Evolutionary conservation across 2,888 invertebrate genomes (phyloP).

Genomic region (Phaedon cochleariae): DNA sequence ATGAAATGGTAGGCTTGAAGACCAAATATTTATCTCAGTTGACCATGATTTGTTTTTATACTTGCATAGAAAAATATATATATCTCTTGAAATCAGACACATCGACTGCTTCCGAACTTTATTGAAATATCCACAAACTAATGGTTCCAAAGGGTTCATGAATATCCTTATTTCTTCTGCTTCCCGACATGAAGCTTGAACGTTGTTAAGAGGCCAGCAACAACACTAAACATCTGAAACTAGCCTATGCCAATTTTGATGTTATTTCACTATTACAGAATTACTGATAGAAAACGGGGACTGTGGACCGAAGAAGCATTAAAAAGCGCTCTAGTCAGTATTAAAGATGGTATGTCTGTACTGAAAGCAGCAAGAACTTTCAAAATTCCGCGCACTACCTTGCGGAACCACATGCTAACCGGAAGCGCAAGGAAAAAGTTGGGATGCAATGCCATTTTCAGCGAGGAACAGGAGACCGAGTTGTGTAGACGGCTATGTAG

Average conservation of each 20-base stretch:
- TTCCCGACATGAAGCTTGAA: too few species aligned
- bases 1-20: too few species aligned
- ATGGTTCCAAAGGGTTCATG: too few species aligned
- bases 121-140: too few species aligned
- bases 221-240: too few species aligned
- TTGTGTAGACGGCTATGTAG: background rate
- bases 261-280: background rate
- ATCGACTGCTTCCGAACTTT: too few species aligned
- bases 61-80: too few species aligned
- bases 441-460: background rate
- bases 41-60: too few species aligned
- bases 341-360: background rate
- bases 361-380: background rate
- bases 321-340: background rate
- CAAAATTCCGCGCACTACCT: background rate
- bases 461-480: background rate
- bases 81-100: too few species aligned
- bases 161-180: too few species aligned
- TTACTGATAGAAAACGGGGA: background rate
- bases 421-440: background rate
- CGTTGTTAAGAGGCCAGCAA: too few species aligned
- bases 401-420: background rate
- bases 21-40: too few species aligned
- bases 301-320: background rate
- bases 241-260: background rate